phyloP scores from a whole-genome alignment of 1,140 invertebrate species.

The Phocides pigmalion region DNA sequence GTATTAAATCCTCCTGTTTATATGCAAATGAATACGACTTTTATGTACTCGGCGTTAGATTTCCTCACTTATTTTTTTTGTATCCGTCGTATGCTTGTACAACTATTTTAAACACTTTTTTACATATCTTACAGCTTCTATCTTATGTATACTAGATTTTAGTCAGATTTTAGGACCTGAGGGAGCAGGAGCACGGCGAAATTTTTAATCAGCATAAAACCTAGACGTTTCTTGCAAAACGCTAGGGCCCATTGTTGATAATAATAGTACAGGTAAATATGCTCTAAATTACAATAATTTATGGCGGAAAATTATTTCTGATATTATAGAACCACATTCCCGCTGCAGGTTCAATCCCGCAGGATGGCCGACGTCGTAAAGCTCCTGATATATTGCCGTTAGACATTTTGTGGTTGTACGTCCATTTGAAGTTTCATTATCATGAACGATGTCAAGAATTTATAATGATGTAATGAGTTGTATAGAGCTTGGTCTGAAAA shows the following conservation, averaged over 20 bases:
- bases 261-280: constrained; percentile 19
- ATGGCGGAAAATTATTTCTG: constrained; percentile 19
- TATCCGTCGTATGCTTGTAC: no score
- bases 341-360: not conserved
- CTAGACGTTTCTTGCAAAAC: not conserved
- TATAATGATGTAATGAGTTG: constrained; percentile 28
- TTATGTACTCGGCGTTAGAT: no score
- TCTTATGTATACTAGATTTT: no score
- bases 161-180: no score
- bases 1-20: no score
- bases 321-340: constrained; percentile 1
- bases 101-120: no score
- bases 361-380: constrained; percentile 48
- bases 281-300: constrained; percentile 46
- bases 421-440: constrained; percentile 47
- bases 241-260: not conserved
- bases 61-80: no score
- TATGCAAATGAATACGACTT: no score
- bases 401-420: constrained; percentile 43
- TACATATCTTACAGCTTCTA: no score
- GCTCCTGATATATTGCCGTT: constrained; percentile 47
- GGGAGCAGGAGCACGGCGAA: not conserved
- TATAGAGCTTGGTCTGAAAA: not conserved
- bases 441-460: constrained; percentile 34
- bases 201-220: constrained; percentile 2